Percentiles rank a stretch among this genome's conserved stretches.
Conservation (phyloP, 2,888 invertebrate genomes). For the Taphrorychus bicolor region DNA sequence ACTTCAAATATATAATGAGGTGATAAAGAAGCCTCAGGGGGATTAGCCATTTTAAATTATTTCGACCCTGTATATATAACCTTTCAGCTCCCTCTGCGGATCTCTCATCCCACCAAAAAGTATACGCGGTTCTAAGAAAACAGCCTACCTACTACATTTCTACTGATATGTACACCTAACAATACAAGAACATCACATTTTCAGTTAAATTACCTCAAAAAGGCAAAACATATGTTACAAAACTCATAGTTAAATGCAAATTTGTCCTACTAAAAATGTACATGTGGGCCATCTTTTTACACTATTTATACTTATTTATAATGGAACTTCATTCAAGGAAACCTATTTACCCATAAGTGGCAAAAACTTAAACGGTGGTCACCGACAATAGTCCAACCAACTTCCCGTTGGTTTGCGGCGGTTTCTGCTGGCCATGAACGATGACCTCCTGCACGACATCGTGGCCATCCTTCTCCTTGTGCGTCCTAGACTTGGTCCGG, state of each 20-base stretch:
- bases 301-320: conserved; percentile 11
- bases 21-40: background rate
- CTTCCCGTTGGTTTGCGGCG: conserved; percentile 60
- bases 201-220: conserved; percentile 25
- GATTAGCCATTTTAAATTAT: too few species aligned
- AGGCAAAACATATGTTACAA: conserved; percentile 12
- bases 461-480: conserved; percentile 54
- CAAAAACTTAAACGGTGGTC: conserved; percentile 61
- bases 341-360: too few species aligned
- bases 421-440: conserved; percentile 60
- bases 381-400: conserved; percentile 66
- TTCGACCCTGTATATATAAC: too few species aligned
- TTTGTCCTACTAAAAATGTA: background rate
- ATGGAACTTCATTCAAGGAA: background rate
- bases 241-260: background rate
- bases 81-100: background rate
- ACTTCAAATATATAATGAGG: background rate
- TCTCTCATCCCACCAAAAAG: too few species aligned
- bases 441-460: conserved; percentile 66
- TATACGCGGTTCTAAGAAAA: background rate
- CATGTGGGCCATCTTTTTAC: background rate
- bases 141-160: conserved; percentile 22
- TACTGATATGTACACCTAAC: conserved; percentile 39
- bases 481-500: conserved; percentile 57
- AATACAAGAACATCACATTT: conserved; percentile 40